Evolutionary conservation across 2,113 vertebrate species (phyloP), one percentile per base, ranked within the genome.

Genomic region (Ibidorhyncha struthersii): DNA sequence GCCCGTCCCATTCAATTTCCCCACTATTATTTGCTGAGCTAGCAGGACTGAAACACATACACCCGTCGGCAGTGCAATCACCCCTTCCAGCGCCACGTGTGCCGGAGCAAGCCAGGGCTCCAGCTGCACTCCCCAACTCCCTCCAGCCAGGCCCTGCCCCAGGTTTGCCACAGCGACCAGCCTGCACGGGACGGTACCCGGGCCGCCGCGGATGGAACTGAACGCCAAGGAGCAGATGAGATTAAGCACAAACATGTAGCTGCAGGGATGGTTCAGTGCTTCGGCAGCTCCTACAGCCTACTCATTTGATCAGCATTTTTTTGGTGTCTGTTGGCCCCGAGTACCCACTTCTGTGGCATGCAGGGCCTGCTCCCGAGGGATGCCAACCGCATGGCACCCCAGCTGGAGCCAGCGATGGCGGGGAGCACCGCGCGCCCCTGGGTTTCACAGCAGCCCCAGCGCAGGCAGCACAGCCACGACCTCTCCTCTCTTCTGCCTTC

Each of bases 51-150:
- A 32, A 34, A 26, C 14, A 20, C 1, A 1, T 2, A 34, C 32
- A 8, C 27, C 27, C 23, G 20, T 0, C 8, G 1, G 1, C 0
- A 0, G 26, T 6, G 20, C 41, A 0, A 45, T 11, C 25, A 4
- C 8, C 34, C 50, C 23, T 55, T 63, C 20, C 89, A 69, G 49
- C 1, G 0, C 20, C 1, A 1, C 0, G 3, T 3, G 22, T 8
- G 30, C 63, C 12, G 2, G 9, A 34, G 11, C 36, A 29, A 58
- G 19, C 1, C 0, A 1, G 32, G 43, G 11, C 9, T 43, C 23
- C 23, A 7, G 16, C 36, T 3, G 13, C 0, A 2, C 12, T 26
- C 36, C 53, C 2, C 21, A 38, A 30, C 16, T 32, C n/a, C 8
- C 9, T 32, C 20, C 36, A 32, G 71, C 62, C 5, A 0, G 11